Base-by-base conservation (phyloP, 1,140 invertebrate genomes). In the Zaprionus nigranus region DNA sequence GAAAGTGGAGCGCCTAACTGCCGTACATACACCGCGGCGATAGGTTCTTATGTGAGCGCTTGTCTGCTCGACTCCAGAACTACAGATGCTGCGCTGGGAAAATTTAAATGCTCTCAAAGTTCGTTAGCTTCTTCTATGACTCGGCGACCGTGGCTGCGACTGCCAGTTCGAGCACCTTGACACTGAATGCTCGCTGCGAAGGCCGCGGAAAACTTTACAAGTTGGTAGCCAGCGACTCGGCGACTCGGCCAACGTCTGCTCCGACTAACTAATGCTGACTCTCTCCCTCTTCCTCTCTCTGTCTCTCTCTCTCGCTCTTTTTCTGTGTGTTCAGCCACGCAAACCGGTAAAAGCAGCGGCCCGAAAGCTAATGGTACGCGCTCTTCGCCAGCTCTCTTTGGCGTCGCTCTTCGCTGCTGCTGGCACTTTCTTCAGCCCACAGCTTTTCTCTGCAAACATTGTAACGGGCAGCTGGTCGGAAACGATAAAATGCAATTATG, bases 151-250 rank as follows among this genome's bases (percentile, higher is more conserved):
- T 51, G 77, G 40, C 67, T 79, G 59, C 76, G 81, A 85, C 84
- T 87, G 85, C 85, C 84, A 90, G 85, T 90, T 88, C 75, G 84
- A 87, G 84, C 84, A 87, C 84, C 84, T 87, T 88, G 84, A 88
- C 84, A 88, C 85, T 88, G 84, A 87, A 87, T 87, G 84, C 46
- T 84, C 43, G 62, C 34, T 78, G 74, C 84, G 84, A 87, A 87
- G 84, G 84, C 84, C 84, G 81, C 84, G 84, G 84, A 87, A 87
- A 88, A 83, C 81, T 88, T 81, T 88, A 90, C 84, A 88, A 86
- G 85, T 79, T 84, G 82, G 65, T 71, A 70, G 61, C 69, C 63
- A 62, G 49, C 56, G 58, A 56, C 17, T 24, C 60, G 26, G 49
- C 56, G 58, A 56, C 17, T 24, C 60, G 26, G 22, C 22, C 74